Evolutionary conservation across 37 sponge, comb jelly and placozoan genomes (phyloP), one percentile per base, ranked within the genome.

Genomic region (Dysidea cf. avara): DNA sequence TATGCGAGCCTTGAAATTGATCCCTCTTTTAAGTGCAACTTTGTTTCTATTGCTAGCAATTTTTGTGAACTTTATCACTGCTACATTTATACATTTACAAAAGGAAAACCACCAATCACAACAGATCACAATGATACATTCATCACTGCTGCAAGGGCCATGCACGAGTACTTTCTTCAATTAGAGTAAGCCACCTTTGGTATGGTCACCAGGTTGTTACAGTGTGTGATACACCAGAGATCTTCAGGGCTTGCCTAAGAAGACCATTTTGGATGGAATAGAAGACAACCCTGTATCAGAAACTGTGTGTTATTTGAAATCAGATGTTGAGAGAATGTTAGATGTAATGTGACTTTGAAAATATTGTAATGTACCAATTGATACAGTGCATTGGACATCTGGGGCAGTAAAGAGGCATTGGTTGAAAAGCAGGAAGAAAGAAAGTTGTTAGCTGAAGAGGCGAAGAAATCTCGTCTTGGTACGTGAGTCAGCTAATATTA

Each of bases 241-340:
- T 29, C 53, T 96, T 49, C 75, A 88, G 55, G 83, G 75, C 24
- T 54, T 96, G 21, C 26, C 64, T 0, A 51, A 52, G 2, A 72
- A 70, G 20, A 57, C 49, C 7, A 64, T 96, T 28, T 61, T 93
- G 12, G 88, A 82, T 81, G 86, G 93, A 26, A 49, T 64, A 24
- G 80, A 82, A 3, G 66, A 13, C 33, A 39, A 49, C 13, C 21
- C 39, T 21, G 13, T 50, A 16, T 64, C 56, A 43, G 73, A 61
- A 2, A 48, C 46, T 12, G 53, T 33, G 16, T 76, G 71, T 55
- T 94, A 89, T 40, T 56, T 86, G 40, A 94, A 94, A 54, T 56
- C 87, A 17, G 94, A 94, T 68, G 69, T 96, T 14, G 96, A 96
- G 71, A 69, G 72, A 63, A 89, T 71, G 91, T 90, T 36, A 5